Evolutionary conservation across 1,140 invertebrate species (phyloP), one percentile per base, ranked within the genome.

Genomic region (Drosophila trapezifrons): DNA sequence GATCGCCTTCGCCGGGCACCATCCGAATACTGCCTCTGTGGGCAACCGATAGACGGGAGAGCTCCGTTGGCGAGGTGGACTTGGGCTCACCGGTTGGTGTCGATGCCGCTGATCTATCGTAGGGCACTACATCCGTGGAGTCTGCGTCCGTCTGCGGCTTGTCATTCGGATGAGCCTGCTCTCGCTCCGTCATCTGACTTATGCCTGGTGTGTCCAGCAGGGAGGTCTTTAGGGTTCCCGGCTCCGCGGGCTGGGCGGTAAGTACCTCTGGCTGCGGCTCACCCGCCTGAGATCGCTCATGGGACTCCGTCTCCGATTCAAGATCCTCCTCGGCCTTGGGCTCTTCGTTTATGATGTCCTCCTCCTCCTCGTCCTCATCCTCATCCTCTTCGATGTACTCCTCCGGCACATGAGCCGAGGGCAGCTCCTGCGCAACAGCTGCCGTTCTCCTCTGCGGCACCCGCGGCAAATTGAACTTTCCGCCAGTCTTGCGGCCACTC

Each of bases 181-280:
- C 97, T 71, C 96, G 95, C 91, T 99, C 98, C 17, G 98, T 99
- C 97, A 99, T 99, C 78, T 98, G 97, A 52, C 65, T 78, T 67
- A 85, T 93, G 95, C 94, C 95, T 46, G 97, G 97, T 10, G 96
- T 98, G 64, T 97, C 97, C 13, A 98, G 95, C 12, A 99, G 93
- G 2, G 97, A 96, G 1, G 97, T 96, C 87, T 98, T 98, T 7
- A 99, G 93, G 0, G 97, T 97, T 22, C 96, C 97, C 22, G 97
- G 97, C 92, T 98, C 96, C 1, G 98, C 98, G 1, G 98, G 97
- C 78, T 95, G 94, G 15, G 98, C 97, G 22, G 97, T 96, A 0
- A 77, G 54, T 78, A 94, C 38, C 18, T 17, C 96, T 95, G 8
- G 97, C 96, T 98, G 92, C 10, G 93, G 77, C 85, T 96, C 95